Evolutionary conservation across 2,113 vertebrate genomes (phyloP).

Genomic region (Lutjanus erythropterus): DNA sequence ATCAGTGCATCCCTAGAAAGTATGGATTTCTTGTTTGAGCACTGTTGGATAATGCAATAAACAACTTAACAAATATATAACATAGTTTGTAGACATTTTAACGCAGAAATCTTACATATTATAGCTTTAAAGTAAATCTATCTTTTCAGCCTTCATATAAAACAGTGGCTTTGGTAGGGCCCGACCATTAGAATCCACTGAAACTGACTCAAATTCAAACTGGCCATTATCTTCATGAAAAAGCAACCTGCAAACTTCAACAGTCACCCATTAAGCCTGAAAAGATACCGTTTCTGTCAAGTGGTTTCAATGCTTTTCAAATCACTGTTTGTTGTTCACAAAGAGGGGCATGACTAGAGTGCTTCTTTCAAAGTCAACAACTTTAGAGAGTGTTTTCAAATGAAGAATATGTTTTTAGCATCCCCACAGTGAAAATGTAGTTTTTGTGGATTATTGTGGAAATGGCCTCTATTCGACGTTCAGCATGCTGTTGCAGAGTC

Average conservation of each 20-base stretch:
- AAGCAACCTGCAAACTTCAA: neutral
- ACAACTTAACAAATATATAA: no score
- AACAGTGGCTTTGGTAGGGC: neutral
- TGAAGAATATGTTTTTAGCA: neutral
- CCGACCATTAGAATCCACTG: neutral
- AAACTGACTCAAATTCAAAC: neutral
- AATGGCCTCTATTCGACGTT: neutral
- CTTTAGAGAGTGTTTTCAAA: neutral
- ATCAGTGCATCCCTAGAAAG: no score
- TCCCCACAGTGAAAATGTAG: no score
- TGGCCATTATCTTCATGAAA: neutral
- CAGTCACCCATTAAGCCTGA: neutral
- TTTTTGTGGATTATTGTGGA: slow-evolving; percentile 11
- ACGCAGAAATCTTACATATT: no score
- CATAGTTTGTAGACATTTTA: no score
- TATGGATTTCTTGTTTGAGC: no score
- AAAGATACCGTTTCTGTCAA: neutral
- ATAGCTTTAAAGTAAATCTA: neutral
- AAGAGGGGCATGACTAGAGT: neutral
- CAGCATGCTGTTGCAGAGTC: neutral
- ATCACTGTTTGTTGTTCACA: neutral
- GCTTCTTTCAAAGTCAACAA: neutral
- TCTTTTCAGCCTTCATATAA: neutral
- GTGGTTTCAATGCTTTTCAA: neutral
- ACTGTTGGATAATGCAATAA: no score